These are phyloP conservation scores for Campoplex nolae DNA, from an alignment of 2,888 invertebrate genomes.

Conservation along the genomic window DNA sequence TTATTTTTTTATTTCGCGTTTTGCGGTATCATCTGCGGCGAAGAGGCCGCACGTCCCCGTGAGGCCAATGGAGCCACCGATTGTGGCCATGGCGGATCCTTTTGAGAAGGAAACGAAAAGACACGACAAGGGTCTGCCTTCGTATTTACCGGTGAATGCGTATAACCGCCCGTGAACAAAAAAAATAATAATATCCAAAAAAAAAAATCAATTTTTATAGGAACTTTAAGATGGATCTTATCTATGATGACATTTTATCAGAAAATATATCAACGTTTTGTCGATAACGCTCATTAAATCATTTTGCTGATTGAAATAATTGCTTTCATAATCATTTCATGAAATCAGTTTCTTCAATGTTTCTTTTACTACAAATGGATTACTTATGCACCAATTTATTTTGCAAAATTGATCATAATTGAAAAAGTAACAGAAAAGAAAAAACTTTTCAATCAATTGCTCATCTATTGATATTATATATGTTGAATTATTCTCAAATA, in stretches of 20 bases:
- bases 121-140: slow-evolving; percentile 46
- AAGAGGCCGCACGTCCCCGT: slow-evolving; percentile 22
- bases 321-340: too few species aligned
- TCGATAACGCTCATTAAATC: neutral
- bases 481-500: neutral
- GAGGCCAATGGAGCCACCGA: slow-evolving; percentile 37
- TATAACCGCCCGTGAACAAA: slow-evolving; percentile 32
- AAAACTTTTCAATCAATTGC: neutral
- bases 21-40: slow-evolving; percentile 62
- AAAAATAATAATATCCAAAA: slow-evolving; percentile 74
- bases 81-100: slow-evolving; percentile 40
- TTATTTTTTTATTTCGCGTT: slow-evolving; percentile 23
- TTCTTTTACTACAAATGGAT: too few species aligned
- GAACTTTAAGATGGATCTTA: neutral
- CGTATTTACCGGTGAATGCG: slow-evolving; percentile 43
- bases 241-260: neutral
- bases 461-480: neutral
- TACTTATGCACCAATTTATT: too few species aligned
- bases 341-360: too few species aligned
- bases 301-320: neutral
- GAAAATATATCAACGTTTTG: neutral
- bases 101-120: slow-evolving; percentile 16
- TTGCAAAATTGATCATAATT: neutral
- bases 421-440: neutral
- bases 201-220: slow-evolving; percentile 75